Conservation (phyloP, 2,113 vertebrate species). For the Manacus vitellinus region DNA sequence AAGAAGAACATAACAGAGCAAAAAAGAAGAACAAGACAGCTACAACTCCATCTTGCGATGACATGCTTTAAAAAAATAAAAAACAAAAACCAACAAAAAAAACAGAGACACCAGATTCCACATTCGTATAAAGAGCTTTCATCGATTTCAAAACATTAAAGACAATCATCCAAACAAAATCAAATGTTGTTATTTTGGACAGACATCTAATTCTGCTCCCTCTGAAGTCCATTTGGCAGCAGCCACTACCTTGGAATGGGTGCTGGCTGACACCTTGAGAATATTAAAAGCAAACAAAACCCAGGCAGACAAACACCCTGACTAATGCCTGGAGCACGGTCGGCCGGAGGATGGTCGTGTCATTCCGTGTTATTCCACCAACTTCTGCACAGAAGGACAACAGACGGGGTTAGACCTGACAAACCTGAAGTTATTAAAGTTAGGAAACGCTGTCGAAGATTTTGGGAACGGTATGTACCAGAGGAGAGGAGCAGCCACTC, state of each 20-base stretch:
- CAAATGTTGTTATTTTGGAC: slow-evolving; percentile 33
- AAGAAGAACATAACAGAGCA: slow-evolving; percentile 27
- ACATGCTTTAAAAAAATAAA: not conserved
- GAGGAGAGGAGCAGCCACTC: not conserved
- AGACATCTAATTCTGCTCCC: slow-evolving; percentile 14
- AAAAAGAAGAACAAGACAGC: slow-evolving; percentile 50
- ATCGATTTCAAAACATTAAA: not conserved
- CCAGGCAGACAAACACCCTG: slow-evolving; percentile 1
- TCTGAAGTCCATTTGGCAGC: slow-evolving; percentile 45
- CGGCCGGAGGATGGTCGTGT: not conserved
- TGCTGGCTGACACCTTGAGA: slow-evolving; percentile 11
- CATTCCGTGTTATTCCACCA: not conserved
- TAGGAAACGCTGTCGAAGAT: not conserved
- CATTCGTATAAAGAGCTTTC: not conserved
- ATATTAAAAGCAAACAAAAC: slow-evolving; percentile 65
- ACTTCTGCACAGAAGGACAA: not conserved
- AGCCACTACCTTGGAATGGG: not conserved
- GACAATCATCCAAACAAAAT: slow-evolving; percentile 11
- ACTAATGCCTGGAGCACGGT: not conserved
- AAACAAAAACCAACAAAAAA: not conserved
- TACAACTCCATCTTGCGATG: slow-evolving; percentile 38
- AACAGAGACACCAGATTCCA: not conserved
- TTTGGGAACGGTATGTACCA: not conserved
- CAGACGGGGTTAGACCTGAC: slow-evolving; percentile 24
- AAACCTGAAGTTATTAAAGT: slow-evolving; percentile 36